phyloP scores from a whole-genome alignment of 2,888 invertebrate genomes.

The Boloria euphrosyne region DNA sequence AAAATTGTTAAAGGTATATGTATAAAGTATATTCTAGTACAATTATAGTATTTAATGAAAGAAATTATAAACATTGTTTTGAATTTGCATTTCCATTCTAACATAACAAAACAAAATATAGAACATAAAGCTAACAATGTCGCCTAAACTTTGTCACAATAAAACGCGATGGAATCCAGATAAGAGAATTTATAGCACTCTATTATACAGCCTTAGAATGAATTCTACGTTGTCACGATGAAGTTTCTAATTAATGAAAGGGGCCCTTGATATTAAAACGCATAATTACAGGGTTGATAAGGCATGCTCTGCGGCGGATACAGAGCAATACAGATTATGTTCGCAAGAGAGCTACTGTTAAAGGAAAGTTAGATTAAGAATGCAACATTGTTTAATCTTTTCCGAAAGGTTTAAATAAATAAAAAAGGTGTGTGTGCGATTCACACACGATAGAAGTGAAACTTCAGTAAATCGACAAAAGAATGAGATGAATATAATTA shows the following conservation, averaged over 20 bases:
- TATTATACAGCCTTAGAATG: conserved; percentile 49
- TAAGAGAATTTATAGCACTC: conserved; percentile 51
- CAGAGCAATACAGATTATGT: conserved; percentile 23
- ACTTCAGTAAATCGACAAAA: too few species aligned
- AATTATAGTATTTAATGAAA: too few species aligned
- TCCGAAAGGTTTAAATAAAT: too few species aligned
- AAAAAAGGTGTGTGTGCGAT: too few species aligned
- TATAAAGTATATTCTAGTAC: too few species aligned
- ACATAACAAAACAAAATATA: conserved; percentile 27
- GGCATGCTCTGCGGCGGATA: conserved; percentile 35
- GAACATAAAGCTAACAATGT: conserved; percentile 31
- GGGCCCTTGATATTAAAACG: conserved; percentile 40
- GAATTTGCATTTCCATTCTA: conserved; percentile 8
- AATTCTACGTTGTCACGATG: conserved; percentile 50
- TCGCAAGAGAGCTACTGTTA: neutral
- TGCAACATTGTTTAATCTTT: too few species aligned
- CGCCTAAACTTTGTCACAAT: conserved; percentile 46
- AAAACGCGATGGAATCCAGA: conserved; percentile 49
- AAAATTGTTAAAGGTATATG: too few species aligned
- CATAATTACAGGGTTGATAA: conserved; percentile 40
- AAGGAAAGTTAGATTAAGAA: neutral
- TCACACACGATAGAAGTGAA: too few species aligned
- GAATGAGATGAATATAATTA: too few species aligned
- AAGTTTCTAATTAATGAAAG: conserved; percentile 61
- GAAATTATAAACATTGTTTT: neutral